A percentile compares a stretch with the other conserved stretches of the same genome.
These are phyloP conservation scores for Acheta domesticus DNA, from an alignment of 2,888 invertebrate genomes.

Conservation along the genomic window DNA sequence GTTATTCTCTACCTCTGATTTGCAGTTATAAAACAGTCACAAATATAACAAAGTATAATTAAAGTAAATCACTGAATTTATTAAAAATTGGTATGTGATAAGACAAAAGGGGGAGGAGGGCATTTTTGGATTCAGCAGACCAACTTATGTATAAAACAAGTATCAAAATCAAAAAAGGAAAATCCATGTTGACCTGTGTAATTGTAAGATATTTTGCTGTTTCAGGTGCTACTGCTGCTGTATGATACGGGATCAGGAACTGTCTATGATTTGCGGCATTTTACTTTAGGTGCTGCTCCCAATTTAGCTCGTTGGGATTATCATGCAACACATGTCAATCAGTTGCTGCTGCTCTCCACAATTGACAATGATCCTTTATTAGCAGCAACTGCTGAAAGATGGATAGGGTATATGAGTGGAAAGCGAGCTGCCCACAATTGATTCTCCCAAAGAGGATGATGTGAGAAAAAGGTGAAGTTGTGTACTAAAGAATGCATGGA, in stretches of 20 bases:
- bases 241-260: slow-evolving; percentile 91
- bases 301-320: slow-evolving; percentile 99
- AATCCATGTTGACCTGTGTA: too few relatives aligned
- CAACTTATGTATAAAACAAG: too few relatives aligned
- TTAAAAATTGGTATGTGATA: too few relatives aligned
- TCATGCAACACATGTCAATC: slow-evolving; percentile 97
- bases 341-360: slow-evolving; percentile 81
- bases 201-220: neutral
- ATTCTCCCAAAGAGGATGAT: slow-evolving; percentile 34
- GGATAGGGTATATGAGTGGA: slow-evolving; percentile 96
- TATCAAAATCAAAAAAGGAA: too few relatives aligned
- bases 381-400: slow-evolving; percentile 78
- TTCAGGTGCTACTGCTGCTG: slow-evolving; percentile 69
- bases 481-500: too few relatives aligned
- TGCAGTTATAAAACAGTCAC: too few relatives aligned
- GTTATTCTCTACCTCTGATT: too few relatives aligned
- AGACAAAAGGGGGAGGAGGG: too few relatives aligned
- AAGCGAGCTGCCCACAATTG: slow-evolving; percentile 91
- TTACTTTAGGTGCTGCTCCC: slow-evolving; percentile 82
- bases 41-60: too few relatives aligned
- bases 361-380: slow-evolving; percentile 81
- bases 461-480: too few relatives aligned
- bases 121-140: too few relatives aligned
- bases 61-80: too few relatives aligned
- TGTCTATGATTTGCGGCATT: slow-evolving; percentile 92